Evolutionary conservation across 2,888 invertebrate species (phyloP), one percentile per base, ranked within the genome.

Genomic region (Rugalucina vietnamica): DNA sequence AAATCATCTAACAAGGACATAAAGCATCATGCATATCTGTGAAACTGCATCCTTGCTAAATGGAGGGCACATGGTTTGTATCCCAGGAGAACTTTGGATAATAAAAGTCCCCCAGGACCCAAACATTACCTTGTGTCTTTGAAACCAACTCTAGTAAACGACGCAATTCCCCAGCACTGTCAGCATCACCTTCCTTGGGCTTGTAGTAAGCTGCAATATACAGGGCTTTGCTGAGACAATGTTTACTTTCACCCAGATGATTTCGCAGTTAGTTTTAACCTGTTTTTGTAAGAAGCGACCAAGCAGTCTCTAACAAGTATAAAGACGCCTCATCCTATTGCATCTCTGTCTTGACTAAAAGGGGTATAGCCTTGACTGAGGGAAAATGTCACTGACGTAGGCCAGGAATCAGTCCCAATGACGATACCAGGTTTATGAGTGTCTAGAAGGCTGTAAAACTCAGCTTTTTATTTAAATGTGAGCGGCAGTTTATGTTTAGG

Each of bases 181-280:
- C 8, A 14, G 49, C 60, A 49, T 79, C 14, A 24, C 10, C 39
- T 72, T 79, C 72, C 24, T 78, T 57, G 1, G 79, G 79, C 43
- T 34, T 36, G 27, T 74, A 74, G 36, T 74, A 79, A 1, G 79
- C 72, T 57, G 73, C 60, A 60, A 73, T 29, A 73, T 60, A 79
- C 12, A 76, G 60, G 10, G 76, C 14, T 49, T 49, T 74, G 32
- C 27, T 12, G 10, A 1, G 3, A 5, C 14, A 27, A 70, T 70
- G 27, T 36, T 34, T n/a, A 72, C 21, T 5, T 54, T 70, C 0
- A 71, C 32, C 71, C 71, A 78, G 1, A 72, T 12, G 36, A 71
- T 71, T 71, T 78, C 71, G 29, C 78, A 78, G 32, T 78, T 57
- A 21, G 79, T 57, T 50, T 78, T 71, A 4, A 71, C 29, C 39